These are phyloP conservation scores for Berghia stephanieae DNA, from an alignment of 1,140 invertebrate genomes.

Conservation along the genomic window DNA sequence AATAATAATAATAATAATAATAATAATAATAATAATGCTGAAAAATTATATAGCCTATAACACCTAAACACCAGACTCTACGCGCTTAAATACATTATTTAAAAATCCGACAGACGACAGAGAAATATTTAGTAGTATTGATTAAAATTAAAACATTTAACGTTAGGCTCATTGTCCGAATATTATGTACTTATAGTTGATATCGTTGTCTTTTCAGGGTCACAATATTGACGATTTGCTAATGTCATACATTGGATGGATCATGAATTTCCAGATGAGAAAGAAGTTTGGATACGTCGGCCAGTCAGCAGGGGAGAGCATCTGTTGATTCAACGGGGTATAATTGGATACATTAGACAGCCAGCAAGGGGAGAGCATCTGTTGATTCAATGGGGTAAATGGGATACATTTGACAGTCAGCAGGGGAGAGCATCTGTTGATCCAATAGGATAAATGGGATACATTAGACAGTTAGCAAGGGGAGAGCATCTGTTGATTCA, in stretches of 20 bases:
- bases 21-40: not conserved
- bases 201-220: slow-evolving; percentile 42
- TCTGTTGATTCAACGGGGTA: slow-evolving; percentile 40
- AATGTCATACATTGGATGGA: slow-evolving; percentile 58
- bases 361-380: not conserved
- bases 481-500: slow-evolving; percentile 51
- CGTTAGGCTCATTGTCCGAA: not conserved
- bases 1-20: not conserved
- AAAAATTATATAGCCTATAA: not conserved
- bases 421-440: not conserved
- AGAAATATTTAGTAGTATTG: not conserved
- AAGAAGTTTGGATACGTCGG: slow-evolving; percentile 49
- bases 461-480: slow-evolving; percentile 48
- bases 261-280: slow-evolving; percentile 58
- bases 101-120: too few species aligned
- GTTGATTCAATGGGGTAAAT: not conserved
- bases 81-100: not conserved
- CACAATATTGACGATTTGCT: slow-evolving; percentile 61
- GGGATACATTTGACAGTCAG: not conserved
- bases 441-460: slow-evolving; percentile 31
- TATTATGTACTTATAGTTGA: not conserved
- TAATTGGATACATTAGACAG: not conserved
- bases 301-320: slow-evolving; percentile 51
- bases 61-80: not conserved
- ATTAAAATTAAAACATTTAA: not conserved